Conservation (phyloP, 1,140 invertebrate species). For the Magallana gigas region DNA sequence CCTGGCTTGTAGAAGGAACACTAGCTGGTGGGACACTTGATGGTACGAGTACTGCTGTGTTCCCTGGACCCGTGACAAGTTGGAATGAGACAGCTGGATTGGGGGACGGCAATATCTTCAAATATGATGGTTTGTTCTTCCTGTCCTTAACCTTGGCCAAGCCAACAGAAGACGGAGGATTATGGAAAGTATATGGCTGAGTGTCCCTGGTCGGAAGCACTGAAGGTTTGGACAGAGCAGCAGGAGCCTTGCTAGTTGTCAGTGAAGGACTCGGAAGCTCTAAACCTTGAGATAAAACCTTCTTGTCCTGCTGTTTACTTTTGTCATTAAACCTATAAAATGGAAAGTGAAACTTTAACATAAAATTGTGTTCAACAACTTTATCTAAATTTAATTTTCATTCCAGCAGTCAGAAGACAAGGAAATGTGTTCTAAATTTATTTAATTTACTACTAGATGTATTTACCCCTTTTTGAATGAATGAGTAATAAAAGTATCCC, state of each 20-base stretch:
- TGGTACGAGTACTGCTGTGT: constrained; percentile 1
- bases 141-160: constrained; percentile 44
- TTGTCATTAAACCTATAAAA: constrained; percentile 47
- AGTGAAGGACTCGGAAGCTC: not conserved
- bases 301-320: not conserved
- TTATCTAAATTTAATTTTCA: not conserved
- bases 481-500: too few relatives aligned
- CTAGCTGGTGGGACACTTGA: not conserved
- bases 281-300: constrained; percentile 45
- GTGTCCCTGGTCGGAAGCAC: not conserved
- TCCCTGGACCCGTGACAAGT: not conserved
- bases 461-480: not conserved
- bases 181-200: not conserved
- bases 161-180: constrained; percentile 39
- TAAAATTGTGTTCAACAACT: not conserved
- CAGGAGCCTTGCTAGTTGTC: not conserved
- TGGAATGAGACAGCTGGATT: not conserved
- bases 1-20: not conserved
- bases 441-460: not conserved
- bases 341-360: not conserved
- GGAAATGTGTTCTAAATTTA: too few relatives aligned
- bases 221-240: not conserved
- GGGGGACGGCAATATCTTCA: not conserved
- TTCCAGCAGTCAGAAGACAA: not conserved
- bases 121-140: too few relatives aligned